These are phyloP conservation scores for Euproctis similis DNA, from an alignment of 2,888 invertebrate genomes.

Conservation along the genomic window DNA sequence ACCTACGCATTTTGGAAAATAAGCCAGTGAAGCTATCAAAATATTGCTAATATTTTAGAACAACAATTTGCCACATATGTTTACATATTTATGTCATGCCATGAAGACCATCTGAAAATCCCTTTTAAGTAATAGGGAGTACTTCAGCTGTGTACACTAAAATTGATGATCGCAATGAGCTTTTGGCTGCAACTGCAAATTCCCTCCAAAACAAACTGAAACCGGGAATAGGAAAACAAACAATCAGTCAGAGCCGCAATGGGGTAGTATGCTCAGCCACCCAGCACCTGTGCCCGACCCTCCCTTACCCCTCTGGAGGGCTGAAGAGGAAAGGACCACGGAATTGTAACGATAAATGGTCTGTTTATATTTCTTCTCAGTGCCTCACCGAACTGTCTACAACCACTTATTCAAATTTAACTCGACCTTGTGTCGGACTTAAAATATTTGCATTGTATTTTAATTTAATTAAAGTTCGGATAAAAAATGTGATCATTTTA, in stretches of 20 bases:
- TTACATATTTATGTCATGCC: too few relatives aligned
- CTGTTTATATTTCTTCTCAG: conserved; percentile 60
- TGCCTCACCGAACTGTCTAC: conserved; percentile 38
- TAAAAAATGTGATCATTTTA: conserved; percentile 21
- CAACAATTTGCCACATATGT: too few relatives aligned
- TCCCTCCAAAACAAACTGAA: conserved; percentile 41
- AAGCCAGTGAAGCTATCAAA: too few relatives aligned
- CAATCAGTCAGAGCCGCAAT: conserved; percentile 51
- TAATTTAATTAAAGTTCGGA: conserved; percentile 23
- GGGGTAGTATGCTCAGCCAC: conserved; percentile 23
- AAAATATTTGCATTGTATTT: conserved; percentile 24
- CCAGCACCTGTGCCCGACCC: conserved; percentile 49
- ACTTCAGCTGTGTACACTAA: conserved; percentile 10
- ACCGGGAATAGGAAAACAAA: conserved; percentile 46
- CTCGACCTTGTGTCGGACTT: conserved; percentile 28
- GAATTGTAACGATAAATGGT: conserved; percentile 59
- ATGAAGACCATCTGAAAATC: too few relatives aligned
- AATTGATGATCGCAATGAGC: conserved; percentile 22
- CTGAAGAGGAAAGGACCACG: conserved; percentile 39
- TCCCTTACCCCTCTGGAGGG: conserved; percentile 21
- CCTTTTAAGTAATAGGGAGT: background rate
- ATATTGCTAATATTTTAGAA: too few relatives aligned
- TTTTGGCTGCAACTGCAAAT: conserved; percentile 45
- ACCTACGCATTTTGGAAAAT: too few relatives aligned
- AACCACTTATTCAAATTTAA: conserved; percentile 56